Evolutionary conservation across 2,113 vertebrate species (phyloP), one percentile per base, ranked within the genome.

Genomic region (Epinephelus cyanopodus): DNA sequence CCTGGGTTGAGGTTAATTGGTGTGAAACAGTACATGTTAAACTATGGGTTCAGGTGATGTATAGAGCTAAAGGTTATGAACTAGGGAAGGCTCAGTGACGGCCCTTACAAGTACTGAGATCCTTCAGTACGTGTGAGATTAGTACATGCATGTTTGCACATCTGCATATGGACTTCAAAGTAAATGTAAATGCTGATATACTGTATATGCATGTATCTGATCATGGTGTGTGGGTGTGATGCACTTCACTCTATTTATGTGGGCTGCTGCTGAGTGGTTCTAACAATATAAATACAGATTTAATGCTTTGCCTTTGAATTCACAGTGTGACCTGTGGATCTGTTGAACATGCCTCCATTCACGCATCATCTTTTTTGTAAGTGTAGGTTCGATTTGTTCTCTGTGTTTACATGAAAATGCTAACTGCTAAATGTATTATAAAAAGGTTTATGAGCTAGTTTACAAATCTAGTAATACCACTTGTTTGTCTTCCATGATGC

Each of bases 171-270:
- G 42, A 45, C 25, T 13, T 76, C 11, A 2, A 70, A 82, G 27
- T 68, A 74, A 73, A 70, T 83, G 27, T 68, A 74, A 73, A 61
- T 74, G 21, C 52, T 53, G 57, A 45, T 56, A 39, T 56, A 19
- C 37, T 57, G 60, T 53, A 53, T 82, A 39, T 42, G 65, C 39
- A 50, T 73, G 74, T 68, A 73, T 77, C 21, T 81, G 81, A 67
- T 79, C 50, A 80, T 79, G 54, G 70, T 48, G 78, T 79, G 90
- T 91, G 74, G 90, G 92, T 62, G 87, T 82, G 67, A 90, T 89
- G 70, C 86, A 68, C 68, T 87, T 53, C 39, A 47, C 13, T 87
- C 82, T 91, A 88, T 91, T 92, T 92, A 66, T 79, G 62, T 76
- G 53, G 12, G 83, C 76, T 62, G 78, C 81, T 61, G 86, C 77